Conservation (phyloP, 2,888 invertebrate species). For the Pandemis corylana region DNA sequence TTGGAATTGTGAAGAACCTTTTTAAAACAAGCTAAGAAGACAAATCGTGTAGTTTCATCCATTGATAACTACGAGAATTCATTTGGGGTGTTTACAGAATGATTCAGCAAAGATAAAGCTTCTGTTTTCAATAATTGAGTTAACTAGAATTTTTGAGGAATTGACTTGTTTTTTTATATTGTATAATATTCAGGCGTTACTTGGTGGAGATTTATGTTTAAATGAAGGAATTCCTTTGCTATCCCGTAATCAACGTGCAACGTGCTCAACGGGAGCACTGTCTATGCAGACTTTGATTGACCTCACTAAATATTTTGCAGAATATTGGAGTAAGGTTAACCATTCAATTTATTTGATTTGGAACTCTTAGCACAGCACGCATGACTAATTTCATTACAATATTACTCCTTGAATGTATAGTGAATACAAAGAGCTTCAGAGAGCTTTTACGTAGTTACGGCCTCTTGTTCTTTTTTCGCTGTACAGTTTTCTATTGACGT, state of each 20-base stretch:
- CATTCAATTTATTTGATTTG: too few species aligned
- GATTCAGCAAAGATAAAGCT: background rate
- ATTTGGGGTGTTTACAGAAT: background rate
- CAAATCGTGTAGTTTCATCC: background rate
- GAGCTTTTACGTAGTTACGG: background rate
- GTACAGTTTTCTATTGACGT: slow-evolving; percentile 15
- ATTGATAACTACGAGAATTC: background rate
- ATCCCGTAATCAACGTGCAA: too few species aligned
- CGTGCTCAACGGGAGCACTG: too few species aligned
- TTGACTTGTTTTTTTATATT: too few species aligned
- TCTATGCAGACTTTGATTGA: too few species aligned
- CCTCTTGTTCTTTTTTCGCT: slow-evolving; percentile 6
- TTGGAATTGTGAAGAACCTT: slow-evolving; percentile 10
- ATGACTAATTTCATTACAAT: background rate
- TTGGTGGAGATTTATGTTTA: too few species aligned
- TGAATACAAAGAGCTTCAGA: background rate
- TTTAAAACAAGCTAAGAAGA: background rate
- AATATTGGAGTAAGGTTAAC: too few species aligned
- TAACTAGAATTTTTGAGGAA: too few species aligned
- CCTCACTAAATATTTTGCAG: too few species aligned
- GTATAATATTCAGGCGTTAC: too few species aligned
- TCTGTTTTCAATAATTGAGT: background rate
- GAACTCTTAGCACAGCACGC: background rate
- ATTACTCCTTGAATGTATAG: background rate
- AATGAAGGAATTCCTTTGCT: too few species aligned